Evolutionary conservation across 2,797 vertebrate genomes (phyloP), one percentile per base, ranked within the genome.

Genomic region (Xenops minutus): DNA sequence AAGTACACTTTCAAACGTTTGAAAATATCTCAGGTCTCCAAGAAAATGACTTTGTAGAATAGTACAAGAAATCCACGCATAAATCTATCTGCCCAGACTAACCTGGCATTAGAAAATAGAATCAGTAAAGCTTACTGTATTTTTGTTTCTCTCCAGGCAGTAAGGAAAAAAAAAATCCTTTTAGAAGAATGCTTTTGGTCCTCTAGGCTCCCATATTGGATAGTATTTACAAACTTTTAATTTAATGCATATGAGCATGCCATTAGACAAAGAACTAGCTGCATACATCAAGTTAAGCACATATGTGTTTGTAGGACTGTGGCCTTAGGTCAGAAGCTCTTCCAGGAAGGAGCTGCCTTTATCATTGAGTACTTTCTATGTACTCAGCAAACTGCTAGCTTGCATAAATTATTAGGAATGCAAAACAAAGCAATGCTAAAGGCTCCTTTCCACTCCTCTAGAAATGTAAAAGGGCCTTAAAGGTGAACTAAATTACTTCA

Each of bases 331-430:
- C 55, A 92, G 73, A 89, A 85, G 46, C 64, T 93, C 49, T 80
- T 80, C 44, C 61, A 71, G 36, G 68, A 89, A 55, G 54, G 51
- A 85, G 55, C 73, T 90, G 51, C 62, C 71, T 84, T 81, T 95
- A 62, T 95, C 82, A 24, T 3, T 17, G 30, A 64, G n/a, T 72
- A 17, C 58, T 77, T 93, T 82, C 66, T 68, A 56, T 0, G 0
- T 80, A 52, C 72, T 92, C 73, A 93, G 72, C 34, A 79, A 87
- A 85, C 52, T 63, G 44, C 69, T 68, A 85, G 64, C 72, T 43
- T 74, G 52, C 79, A 77, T 61, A 82, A 90, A 94, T 93, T 87
- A 96, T 8, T 61, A 91, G 49, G 74, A n/a, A 66, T 82, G 58
- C 44, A 85, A 83, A 82, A 91, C 7, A 24, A 72, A 92, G 54